Conservation (phyloP, 2,888 invertebrate species). For the Agapostemon virescens region DNA sequence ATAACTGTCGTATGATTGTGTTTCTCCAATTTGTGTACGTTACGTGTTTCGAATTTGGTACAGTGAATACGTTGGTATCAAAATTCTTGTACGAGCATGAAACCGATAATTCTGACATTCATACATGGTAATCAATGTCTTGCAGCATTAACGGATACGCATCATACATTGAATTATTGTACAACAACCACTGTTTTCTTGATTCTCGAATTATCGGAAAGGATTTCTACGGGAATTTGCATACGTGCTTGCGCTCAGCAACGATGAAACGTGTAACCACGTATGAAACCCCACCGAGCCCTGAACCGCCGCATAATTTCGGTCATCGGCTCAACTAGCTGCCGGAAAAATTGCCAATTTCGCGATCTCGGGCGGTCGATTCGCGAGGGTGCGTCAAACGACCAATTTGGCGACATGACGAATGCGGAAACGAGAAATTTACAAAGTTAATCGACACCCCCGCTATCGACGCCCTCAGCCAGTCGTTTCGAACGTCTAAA, state of each 20-base stretch:
- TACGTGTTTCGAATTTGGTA: no score
- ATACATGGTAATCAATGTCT: no score
- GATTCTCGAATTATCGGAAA: no score
- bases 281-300: neutral
- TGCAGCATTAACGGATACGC: no score
- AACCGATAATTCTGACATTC: no score
- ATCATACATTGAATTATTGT: no score
- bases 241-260: neutral
- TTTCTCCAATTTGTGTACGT: no score
- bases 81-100: no score
- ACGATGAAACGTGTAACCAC: neutral
- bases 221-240: neutral
- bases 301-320: neutral
- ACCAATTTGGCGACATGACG: constrained; percentile 51
- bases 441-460: constrained; percentile 24
- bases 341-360: constrained; percentile 19
- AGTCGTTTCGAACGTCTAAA: constrained; percentile 16
- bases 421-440: constrained; percentile 21
- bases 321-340: neutral
- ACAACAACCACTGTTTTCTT: no score
- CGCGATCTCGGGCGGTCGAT: neutral
- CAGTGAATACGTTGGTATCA: no score
- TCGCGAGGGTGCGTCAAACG: constrained; percentile 13
- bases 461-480: constrained; percentile 6
- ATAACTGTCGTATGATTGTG: no score